phyloP scores from a whole-genome alignment of 1,140 invertebrate species.

The silkworm (Bombyx mori) region ASM3026992v2 NC_085118.1:11417501-11418000 shows the following conservation, averaged over 20 bases:
- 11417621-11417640: constrained; percentile 34
- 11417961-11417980: constrained; percentile 29
- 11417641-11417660: constrained; percentile 47
- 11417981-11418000: constrained; percentile 18
- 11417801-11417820: constrained; percentile 57
- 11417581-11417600: constrained; percentile 18
- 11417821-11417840: constrained; percentile 18
- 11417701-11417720: constrained; percentile 9
- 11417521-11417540: constrained; percentile 22
- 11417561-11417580: constrained; percentile 39
- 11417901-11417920: constrained; percentile 70
- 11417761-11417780: constrained; percentile 29
- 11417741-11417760: constrained; percentile 44
- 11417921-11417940: constrained; percentile 58
- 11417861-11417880: constrained; percentile 61
- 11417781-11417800: constrained; percentile 32
- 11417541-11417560: constrained; percentile 32
- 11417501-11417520: constrained; percentile 12
- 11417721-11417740: constrained; percentile 13
- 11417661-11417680: constrained; percentile 48
- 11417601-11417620: constrained; percentile 23
- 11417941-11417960: constrained; percentile 49
- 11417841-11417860: constrained; percentile 50
- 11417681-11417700: constrained; percentile 25
- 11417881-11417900: constrained; percentile 59